These are phyloP conservation scores for Whitmania pigra DNA, from an alignment of 1,140 invertebrate genomes.

Conservation along the genomic window DNA sequence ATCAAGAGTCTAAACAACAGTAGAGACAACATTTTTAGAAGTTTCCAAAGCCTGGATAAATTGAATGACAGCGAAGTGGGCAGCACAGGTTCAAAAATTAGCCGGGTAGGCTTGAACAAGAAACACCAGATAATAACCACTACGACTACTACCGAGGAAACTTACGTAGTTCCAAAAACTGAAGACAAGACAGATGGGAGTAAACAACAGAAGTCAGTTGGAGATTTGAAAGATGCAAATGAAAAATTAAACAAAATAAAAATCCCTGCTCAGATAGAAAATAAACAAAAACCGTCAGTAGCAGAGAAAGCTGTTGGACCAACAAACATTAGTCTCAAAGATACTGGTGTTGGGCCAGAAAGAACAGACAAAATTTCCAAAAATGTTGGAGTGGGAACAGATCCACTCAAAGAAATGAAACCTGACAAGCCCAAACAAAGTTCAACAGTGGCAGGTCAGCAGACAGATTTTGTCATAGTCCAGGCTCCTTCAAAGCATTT, in stretches of 20 bases:
- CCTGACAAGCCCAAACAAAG: not conserved
- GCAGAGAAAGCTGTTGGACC: not conserved
- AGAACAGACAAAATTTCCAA: not conserved
- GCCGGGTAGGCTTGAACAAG: not conserved
- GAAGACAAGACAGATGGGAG: not conserved
- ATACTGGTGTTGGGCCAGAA: not conserved
- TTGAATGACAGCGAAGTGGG: not conserved
- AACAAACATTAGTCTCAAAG: not conserved
- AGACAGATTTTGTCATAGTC: not conserved
- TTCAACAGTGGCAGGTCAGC: not conserved
- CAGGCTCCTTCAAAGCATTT: not conserved
- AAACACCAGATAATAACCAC: not conserved
- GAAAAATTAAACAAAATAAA: not conserved
- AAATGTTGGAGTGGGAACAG: not conserved
- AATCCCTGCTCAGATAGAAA: not conserved
- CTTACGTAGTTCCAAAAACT: not conserved
- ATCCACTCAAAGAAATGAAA: not conserved
- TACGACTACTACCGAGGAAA: not conserved
- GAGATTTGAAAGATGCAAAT: not conserved
- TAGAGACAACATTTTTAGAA: constrained; percentile 5
- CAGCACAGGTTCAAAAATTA: not conserved
- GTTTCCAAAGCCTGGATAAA: constrained; percentile 1
- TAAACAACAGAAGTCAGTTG: not conserved
- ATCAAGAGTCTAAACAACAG: not conserved
- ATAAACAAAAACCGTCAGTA: not conserved